Evolutionary conservation across 37 sponge, comb jelly and placozoan genomes (phyloP), one percentile per base, ranked within the genome.

Genomic region (Agelas oroides): DNA sequence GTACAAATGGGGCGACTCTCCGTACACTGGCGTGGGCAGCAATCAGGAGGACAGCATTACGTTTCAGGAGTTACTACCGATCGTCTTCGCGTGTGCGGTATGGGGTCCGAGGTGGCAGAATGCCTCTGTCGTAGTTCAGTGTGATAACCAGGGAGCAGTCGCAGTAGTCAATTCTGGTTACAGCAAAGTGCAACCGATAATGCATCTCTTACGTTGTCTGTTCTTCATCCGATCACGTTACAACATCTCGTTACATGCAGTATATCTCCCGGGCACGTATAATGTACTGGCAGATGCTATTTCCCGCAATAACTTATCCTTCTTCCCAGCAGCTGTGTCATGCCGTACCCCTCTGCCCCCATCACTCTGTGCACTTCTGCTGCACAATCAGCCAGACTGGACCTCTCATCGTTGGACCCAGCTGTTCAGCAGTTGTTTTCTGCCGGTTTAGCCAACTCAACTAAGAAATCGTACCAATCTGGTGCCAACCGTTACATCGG

Each of bases 61-160:
- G 31, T 28, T 69, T 0, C 77, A 79, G 72, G 90, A 90, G 66
- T 60, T 84, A 18, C 58, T 78, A 23, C 79, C 84, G 0, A 46
- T 84, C n/a, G 79, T 78, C 36, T 16, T 84, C 27, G 75, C 85
- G 0, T 63, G 60, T 30, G 84, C 58, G 1, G 27, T 83, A 6
- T 89, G 79, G 78, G 90, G 90, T 35, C 16, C 24, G 2, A 11
- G 53, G n/a, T 78, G 84, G 85, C 40, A 27, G 24, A 58, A 71
- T 30, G n/a, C 20, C 25, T 25, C 36, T n/a, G 73, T 84, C 13
- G 28, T 77, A 27, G 56, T 35, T 30, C 73, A 84, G 16, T 78
- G 41, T 21, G 85, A 90, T 69, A 90, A 90, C 65, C 17, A 21
- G 52, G 71, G 84, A 19, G 90, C 62, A 18, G 90, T 84, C n/a